These are phyloP conservation scores for Silvanus unidentatus DNA, from an alignment of 2,888 invertebrate species.

Conservation along the genomic window DNA sequence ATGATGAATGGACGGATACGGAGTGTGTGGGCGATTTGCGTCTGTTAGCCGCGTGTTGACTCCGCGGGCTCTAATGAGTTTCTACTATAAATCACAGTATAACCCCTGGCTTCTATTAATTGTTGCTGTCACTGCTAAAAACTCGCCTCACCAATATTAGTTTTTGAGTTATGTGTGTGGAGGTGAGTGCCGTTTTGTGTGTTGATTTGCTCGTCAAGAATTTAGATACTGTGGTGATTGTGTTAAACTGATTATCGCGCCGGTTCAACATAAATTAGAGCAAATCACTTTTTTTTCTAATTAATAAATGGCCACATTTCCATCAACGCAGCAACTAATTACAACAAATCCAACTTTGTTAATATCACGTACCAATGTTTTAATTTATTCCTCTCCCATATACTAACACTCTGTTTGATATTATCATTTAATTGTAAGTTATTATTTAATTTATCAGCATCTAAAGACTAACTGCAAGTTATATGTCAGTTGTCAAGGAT, in stretches of 20 bases:
- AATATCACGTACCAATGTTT: conserved; percentile 5
- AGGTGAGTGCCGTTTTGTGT: neutral
- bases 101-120: conserved; percentile 38
- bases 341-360: neutral
- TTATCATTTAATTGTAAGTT: conserved; percentile 18
- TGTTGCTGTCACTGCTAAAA: conserved; percentile 39
- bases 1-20: conserved; percentile 4
- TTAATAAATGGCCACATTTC: too few relatives aligned
- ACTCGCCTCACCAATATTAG: conserved; percentile 29
- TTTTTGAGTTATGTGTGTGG: conserved; percentile 27
- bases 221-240: too few relatives aligned
- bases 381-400: conserved; percentile 13
- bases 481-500: conserved; percentile 16
- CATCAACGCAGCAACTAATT: neutral
- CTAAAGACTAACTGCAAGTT: conserved; percentile 13
- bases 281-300: too few relatives aligned
- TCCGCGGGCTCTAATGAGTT: conserved; percentile 40
- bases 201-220: too few relatives aligned
- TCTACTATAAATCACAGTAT: conserved; percentile 38
- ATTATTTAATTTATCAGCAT: conserved; percentile 20
- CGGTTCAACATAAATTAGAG: too few relatives aligned
- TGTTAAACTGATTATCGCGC: too few relatives aligned
- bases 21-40: conserved; percentile 5
- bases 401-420: conserved; percentile 7
- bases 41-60: conserved; percentile 19